Base-by-base conservation (phyloP, 1,140 invertebrate species). In the Neodiprion lecontei region DNA sequence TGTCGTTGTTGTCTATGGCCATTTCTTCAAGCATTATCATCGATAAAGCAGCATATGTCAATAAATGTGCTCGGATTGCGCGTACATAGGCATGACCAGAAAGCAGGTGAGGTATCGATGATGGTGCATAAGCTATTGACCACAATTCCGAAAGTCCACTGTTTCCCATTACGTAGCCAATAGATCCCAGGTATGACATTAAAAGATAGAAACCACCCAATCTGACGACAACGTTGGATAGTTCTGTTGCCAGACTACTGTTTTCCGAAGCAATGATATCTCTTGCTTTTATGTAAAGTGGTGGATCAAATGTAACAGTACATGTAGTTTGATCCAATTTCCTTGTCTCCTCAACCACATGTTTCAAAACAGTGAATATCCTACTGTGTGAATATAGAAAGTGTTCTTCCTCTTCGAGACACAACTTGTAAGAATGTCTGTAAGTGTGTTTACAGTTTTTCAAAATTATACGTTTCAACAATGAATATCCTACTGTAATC, bases 251-350 rank as follows among this genome's bases (percentile, higher is more conserved):
- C 74, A 69, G 10, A 70, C 72, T 74, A 79, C 78, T 77, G 17
- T 21, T 21, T 21, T 21, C 17, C 73, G 81, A 78, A 14, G 84
- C 80, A 78, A 87, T 77, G 49, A 89, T 88, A 83, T 87, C 84
- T 72, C 82, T 82, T 68, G 87, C 87, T 86, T 89, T 89, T 11
- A 77, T 77, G 79, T 87, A 89, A 9, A 81, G 70, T 21, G 79
- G 81, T 69, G 77, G 78, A 73, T 83, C 79, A 73, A 80, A 82
- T 9, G 81, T 81, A 10, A 79, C 72, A 48, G 82, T 72, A 47
- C 73, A 77, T 28, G 69, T 72, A 66, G 75, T 76, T 70, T 81
- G 80, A 14, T 72, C 67, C 50, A 67, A 67, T 74, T 70, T 61
- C 66, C 75, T 28, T 23, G 67, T 40, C 72, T 69, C 75, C 72